A percentile compares a stretch with the other conserved stretches of the same genome.
Conservation (phyloP, 2,888 invertebrate genomes). For the Danaus chrysippus region DNA sequence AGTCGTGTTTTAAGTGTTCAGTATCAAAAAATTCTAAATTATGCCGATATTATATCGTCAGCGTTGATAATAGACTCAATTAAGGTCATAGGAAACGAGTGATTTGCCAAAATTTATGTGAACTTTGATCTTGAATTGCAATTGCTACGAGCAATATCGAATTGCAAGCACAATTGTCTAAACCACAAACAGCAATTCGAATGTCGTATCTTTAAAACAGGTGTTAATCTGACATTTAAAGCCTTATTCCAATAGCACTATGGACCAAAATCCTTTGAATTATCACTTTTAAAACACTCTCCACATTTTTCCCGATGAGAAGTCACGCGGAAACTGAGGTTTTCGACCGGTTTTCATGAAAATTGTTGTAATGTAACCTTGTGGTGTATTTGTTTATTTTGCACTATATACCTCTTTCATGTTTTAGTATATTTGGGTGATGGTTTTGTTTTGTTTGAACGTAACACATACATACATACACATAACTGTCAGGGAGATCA, state of each 20-base stretch:
- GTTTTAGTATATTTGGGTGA: constrained; percentile 22
- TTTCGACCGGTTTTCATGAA: constrained; percentile 15
- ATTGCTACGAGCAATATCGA: background rate
- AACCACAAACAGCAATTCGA: too few relatives aligned
- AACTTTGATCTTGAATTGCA: background rate
- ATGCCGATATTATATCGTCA: background rate
- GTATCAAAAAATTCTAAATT: too few relatives aligned
- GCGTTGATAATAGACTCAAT: background rate
- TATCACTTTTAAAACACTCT: constrained; percentile 13
- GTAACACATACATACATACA: background rate
- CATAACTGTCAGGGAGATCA: too few relatives aligned
- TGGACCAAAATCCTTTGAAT: constrained; percentile 4
- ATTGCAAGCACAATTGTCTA: background rate
- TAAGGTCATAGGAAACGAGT: background rate
- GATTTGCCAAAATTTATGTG: constrained; percentile 2
- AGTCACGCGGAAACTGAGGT: constrained; percentile 21
- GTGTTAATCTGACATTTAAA: too few relatives aligned
- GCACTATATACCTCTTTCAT: constrained; percentile 23
- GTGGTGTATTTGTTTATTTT: constrained; percentile 23
- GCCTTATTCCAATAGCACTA: background rate
- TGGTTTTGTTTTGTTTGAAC: constrained; percentile 3
- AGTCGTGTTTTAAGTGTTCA: too few relatives aligned
- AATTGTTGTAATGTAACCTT: constrained; percentile 17
- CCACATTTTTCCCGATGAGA: constrained; percentile 19
- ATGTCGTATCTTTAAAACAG: too few relatives aligned